Conservation (phyloP, 1,140 invertebrate genomes). For the Andrena cerasifolii region DNA sequence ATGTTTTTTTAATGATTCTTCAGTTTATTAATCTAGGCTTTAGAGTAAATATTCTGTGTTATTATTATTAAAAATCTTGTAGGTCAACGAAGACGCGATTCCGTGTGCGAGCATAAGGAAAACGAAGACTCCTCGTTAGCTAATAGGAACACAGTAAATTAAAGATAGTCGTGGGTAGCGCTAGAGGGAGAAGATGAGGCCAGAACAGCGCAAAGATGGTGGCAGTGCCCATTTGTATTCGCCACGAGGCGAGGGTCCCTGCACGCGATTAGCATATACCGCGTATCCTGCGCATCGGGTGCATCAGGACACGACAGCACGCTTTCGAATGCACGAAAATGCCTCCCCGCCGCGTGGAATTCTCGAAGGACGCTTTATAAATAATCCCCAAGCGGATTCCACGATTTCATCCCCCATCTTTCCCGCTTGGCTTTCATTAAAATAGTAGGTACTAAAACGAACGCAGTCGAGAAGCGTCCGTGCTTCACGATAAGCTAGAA, state of each 20-base stretch:
- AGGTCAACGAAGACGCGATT: too few relatives aligned
- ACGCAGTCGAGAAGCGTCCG: not conserved
- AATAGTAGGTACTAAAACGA: not conserved
- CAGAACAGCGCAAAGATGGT: conserved; percentile 36
- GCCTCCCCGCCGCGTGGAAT: conserved; percentile 36
- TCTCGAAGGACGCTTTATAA: conserved; percentile 41
- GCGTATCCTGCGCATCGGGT: conserved; percentile 59
- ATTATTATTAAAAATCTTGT: too few relatives aligned
- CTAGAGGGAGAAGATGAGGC: not conserved
- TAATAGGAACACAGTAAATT: not conserved
- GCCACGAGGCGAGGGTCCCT: conserved; percentile 6
- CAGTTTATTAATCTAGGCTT: too few relatives aligned
- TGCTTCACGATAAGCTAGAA: not conserved
- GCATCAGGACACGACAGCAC: conserved; percentile 44
- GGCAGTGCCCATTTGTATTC: conserved; percentile 56
- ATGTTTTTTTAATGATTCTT: too few relatives aligned
- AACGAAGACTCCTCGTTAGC: too few relatives aligned
- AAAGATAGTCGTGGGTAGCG: not conserved
- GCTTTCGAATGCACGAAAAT: conserved; percentile 55
- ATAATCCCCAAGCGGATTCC: not conserved
- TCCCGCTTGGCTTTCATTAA: conserved; percentile 1
- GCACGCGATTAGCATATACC: conserved; percentile 63
- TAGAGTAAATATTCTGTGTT: too few relatives aligned
- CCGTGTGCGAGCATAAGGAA: too few relatives aligned
- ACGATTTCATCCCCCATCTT: not conserved